Conservation (phyloP, 2,888 invertebrate genomes). For the Apamea sordens region DNA sequence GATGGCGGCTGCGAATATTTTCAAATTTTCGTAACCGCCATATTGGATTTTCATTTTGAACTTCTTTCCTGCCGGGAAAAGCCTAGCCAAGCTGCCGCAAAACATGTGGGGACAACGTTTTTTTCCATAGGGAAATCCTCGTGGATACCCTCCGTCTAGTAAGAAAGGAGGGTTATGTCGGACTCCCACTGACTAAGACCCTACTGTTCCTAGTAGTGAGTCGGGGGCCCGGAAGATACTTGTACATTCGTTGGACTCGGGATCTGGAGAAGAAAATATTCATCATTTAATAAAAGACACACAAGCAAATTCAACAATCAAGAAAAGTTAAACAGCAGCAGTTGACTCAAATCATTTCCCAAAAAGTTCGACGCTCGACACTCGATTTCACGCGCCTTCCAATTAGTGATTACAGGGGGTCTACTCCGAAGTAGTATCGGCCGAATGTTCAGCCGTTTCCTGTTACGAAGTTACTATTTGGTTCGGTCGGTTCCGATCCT, state of each 20-base stretch:
- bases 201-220: background rate
- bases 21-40: no score
- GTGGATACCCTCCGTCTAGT: no score
- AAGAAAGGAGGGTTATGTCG: background rate
- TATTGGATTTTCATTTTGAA: no score
- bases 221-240: background rate
- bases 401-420: background rate
- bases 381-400: background rate
- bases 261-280: background rate
- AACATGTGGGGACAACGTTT: no score
- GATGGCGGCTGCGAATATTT: no score
- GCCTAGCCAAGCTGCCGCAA: no score
- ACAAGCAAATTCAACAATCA: background rate
- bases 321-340: background rate
- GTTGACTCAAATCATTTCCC: background rate
- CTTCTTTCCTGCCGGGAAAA: no score
- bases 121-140: no score
- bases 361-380: background rate
- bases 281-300: background rate
- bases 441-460: no score
- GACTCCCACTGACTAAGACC: background rate
- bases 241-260: background rate
- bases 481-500: no score
- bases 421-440: no score
- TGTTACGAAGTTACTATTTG: no score